phyloP scores from a whole-genome alignment of 2,888 invertebrate species.

The Lasioglossum leucozonium region DNA sequence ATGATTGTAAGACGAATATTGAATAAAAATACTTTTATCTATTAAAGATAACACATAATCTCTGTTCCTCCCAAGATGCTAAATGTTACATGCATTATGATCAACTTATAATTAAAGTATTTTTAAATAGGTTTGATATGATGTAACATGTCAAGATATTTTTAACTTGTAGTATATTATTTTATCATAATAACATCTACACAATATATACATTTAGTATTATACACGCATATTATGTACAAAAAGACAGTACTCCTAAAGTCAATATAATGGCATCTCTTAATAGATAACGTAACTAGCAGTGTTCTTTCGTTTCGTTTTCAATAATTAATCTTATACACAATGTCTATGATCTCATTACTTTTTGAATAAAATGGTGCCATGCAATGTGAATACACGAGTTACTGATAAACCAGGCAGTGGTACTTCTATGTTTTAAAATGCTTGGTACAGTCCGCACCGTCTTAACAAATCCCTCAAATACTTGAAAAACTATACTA shows the following conservation, averaged over 20 bases:
- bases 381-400: conserved; percentile 71
- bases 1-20: conserved; percentile 32
- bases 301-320: conserved; percentile 46
- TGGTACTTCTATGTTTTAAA: conserved; percentile 73
- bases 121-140: conserved; percentile 35
- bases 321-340: conserved; percentile 55
- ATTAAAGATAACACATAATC: conserved; percentile 16
- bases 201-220: conserved; percentile 69
- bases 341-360: conserved; percentile 62
- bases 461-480: conserved; percentile 56
- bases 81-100: conserved; percentile 30
- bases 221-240: conserved; percentile 71
- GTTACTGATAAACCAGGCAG: conserved; percentile 76
- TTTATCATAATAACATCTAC: conserved; percentile 69
- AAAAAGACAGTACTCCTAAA: conserved; percentile 65
- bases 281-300: conserved; percentile 57
- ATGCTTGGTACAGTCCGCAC: conserved; percentile 61
- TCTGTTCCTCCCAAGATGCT: background rate
- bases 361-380: conserved; percentile 64
- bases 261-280: conserved; percentile 66
- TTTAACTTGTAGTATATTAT: conserved; percentile 68
- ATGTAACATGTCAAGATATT: conserved; percentile 37
- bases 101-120: conserved; percentile 20
- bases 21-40: conserved; percentile 55
- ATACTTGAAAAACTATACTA: conserved; percentile 67